Conservation (phyloP, 2,797 vertebrate species). For the Malurus leucopterus region DNA sequence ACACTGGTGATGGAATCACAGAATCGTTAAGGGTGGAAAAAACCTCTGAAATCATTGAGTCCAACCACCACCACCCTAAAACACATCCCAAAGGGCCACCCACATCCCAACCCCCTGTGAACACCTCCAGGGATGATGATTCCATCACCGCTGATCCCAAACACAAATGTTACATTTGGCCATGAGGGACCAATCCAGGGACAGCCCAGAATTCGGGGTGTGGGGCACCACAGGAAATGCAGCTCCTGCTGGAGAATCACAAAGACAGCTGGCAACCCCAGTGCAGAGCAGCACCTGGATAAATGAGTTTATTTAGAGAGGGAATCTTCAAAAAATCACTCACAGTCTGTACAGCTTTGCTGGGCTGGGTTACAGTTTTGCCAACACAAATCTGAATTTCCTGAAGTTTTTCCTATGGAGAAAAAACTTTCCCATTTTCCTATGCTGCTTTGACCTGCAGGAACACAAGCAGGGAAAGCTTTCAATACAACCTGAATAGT, state of each 20-base stretch:
- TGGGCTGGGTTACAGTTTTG: neutral
- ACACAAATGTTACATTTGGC: too few species aligned
- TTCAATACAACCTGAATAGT: neutral
- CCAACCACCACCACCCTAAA: neutral
- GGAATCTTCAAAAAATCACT: neutral
- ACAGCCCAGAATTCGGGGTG: neutral
- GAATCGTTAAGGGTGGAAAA: neutral
- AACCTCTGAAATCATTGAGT: accelerated
- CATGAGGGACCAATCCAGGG: neutral
- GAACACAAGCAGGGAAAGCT: neutral
- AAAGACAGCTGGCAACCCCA: neutral
- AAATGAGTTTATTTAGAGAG: accelerated
- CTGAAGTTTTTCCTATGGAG: accelerated
- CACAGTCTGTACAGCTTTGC: neutral
- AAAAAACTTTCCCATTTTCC: too few species aligned
- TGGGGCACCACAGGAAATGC: neutral
- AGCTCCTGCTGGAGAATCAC: neutral
- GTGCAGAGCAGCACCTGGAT: neutral
- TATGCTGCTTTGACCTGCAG: neutral
- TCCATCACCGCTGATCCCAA: neutral
- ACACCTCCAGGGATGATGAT: neutral
- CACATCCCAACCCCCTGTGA: neutral
- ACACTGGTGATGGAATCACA: neutral
- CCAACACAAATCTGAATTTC: neutral
- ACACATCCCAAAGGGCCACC: neutral